Conservation (phyloP, 2,113 vertebrate species). For the Girardinichthys multiradiatus region DNA sequence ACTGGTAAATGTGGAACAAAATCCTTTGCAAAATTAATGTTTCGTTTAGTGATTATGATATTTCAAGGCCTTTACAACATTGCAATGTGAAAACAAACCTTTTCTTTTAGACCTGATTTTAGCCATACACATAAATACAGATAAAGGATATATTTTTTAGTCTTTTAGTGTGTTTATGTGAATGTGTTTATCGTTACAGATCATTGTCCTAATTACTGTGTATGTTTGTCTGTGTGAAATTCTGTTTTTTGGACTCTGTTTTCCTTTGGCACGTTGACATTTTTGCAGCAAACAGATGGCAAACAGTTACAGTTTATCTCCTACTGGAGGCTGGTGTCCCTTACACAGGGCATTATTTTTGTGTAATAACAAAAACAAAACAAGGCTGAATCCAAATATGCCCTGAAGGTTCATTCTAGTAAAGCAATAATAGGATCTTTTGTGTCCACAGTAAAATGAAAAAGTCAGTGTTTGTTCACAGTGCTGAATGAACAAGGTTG, state of each 20-base stretch:
- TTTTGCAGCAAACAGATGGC: neutral
- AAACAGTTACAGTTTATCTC: constrained; percentile 8
- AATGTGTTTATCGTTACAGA: too few relatives aligned
- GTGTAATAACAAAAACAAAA: neutral
- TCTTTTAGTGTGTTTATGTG: neutral
- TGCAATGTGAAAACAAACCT: constrained; percentile 4
- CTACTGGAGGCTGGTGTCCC: neutral
- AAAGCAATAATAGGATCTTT: neutral
- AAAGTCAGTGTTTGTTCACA: neutral
- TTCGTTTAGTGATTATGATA: neutral
- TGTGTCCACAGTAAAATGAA: neutral
- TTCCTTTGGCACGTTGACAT: neutral
- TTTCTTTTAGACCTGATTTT: constrained; percentile 5
- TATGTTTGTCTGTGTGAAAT: neutral
- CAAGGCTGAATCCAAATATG: neutral
- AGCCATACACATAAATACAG: neutral
- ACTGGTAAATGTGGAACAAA: too few relatives aligned
- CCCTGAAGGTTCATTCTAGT: neutral
- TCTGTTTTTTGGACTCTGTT: neutral
- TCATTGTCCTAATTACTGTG: constrained; percentile 6
- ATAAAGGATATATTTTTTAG: constrained; percentile 8
- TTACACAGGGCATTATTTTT: neutral
- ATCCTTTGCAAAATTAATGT: too few relatives aligned
- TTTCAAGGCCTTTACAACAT: constrained; percentile 1
- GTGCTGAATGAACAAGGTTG: neutral